These are phyloP conservation scores for Carduelis carduelis DNA, from an alignment of 2,797 vertebrate species.

Conservation along the genomic window DNA sequence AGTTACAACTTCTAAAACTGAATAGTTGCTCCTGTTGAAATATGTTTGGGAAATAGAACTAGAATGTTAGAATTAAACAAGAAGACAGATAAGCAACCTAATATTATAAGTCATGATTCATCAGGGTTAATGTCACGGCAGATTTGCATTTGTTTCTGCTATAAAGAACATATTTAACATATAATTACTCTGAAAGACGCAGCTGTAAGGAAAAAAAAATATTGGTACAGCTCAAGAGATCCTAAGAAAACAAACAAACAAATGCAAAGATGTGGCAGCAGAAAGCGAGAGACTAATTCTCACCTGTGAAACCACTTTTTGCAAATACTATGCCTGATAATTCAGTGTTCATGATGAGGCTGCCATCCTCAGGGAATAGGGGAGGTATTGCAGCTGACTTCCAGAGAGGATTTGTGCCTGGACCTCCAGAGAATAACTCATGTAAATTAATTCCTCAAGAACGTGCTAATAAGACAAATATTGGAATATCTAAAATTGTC, in stretches of 20 bases:
- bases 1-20: background rate
- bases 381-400: constrained; percentile 7
- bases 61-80: background rate
- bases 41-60: background rate
- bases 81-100: background rate
- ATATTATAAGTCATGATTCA: background rate
- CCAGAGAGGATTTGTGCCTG: background rate
- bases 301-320: background rate
- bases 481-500: background rate
- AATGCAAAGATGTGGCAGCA: background rate
- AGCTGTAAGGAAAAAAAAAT: background rate
- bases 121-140: background rate
- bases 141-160: background rate
- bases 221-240: background rate
- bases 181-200: background rate
- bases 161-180: background rate
- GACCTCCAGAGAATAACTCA: background rate
- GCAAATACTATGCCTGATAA: background rate
- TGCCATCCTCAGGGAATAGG: constrained; percentile 47
- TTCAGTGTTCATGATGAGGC: background rate
- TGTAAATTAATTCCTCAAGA: background rate
- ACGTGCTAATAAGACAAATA: background rate
- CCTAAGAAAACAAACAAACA: background rate
- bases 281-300: background rate
- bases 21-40: background rate